Evolutionary conservation across 2,888 invertebrate species (phyloP).

Genomic region (Andrena bucephala): DNA sequence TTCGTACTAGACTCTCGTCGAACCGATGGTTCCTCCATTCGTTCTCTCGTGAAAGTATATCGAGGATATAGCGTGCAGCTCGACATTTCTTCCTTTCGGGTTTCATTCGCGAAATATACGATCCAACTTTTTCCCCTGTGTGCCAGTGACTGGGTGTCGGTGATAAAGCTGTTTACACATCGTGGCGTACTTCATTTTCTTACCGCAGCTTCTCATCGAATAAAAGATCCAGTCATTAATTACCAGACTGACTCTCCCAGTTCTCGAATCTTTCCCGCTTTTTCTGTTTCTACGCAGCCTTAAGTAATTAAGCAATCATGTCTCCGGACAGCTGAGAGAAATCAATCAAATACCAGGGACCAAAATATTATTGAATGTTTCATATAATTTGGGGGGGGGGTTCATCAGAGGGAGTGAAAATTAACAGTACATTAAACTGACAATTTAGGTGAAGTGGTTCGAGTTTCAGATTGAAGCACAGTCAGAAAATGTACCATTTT

Average conservation of each 20-base stretch:
- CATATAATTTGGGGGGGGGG: no score
- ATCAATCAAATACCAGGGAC: no score
- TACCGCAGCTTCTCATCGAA: background rate
- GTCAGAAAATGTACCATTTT: no score
- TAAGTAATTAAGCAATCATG: no score
- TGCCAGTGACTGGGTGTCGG: slow-evolving; percentile 15
- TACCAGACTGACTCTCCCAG: background rate
- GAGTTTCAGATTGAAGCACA: no score
- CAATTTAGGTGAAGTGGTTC: no score
- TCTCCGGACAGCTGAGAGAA: no score
- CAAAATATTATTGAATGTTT: no score
- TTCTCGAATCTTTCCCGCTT: background rate
- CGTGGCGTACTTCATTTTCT: slow-evolving; percentile 13
- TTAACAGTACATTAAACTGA: no score
- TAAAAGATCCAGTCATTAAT: slow-evolving; percentile 9
- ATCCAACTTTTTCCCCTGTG: slow-evolving; percentile 15
- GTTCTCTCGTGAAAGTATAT: slow-evolving; percentile 59
- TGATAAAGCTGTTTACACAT: slow-evolving; percentile 55
- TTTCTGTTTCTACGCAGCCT: no score
- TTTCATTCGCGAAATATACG: slow-evolving; percentile 46
- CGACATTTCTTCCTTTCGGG: slow-evolving; percentile 44
- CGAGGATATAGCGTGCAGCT: slow-evolving; percentile 41
- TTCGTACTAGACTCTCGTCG: slow-evolving; percentile 68
- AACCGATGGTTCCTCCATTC: slow-evolving; percentile 63
- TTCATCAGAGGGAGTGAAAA: no score